A percentile compares a stretch with the other conserved stretches of the same genome.
These are phyloP conservation scores for Clunio marinus DNA, from an alignment of 2,888 invertebrate genomes.

Conservation along the genomic window DNA sequence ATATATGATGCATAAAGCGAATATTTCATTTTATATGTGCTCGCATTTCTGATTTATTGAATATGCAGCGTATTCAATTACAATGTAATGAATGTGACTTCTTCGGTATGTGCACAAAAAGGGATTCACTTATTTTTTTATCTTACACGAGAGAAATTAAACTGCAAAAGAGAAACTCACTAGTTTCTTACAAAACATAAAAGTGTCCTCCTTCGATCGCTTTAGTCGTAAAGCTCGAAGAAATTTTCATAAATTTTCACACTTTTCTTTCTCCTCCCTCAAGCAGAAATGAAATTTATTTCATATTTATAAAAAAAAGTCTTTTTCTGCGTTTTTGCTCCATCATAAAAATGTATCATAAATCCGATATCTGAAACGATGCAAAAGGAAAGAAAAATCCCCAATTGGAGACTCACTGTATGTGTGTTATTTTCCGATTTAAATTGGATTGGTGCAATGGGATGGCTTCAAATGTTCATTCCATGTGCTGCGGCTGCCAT, in stretches of 20 bases:
- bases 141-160: slow-evolving; percentile 7
- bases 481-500: slow-evolving; percentile 1
- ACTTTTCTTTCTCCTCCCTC: slow-evolving; percentile 13
- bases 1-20: slow-evolving; percentile 30
- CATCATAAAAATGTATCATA: slow-evolving; percentile 35
- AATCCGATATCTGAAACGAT: slow-evolving; percentile 24
- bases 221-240: background rate
- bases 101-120: background rate
- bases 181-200: background rate
- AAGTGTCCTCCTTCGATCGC: slow-evolving; percentile 8
- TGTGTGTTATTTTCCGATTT: slow-evolving; percentile 31
- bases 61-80: slow-evolving; percentile 38
- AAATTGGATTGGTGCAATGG: slow-evolving; percentile 36
- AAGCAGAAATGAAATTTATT: slow-evolving; percentile 32
- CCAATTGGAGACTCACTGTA: slow-evolving; percentile 27
- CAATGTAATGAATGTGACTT: slow-evolving; percentile 38
- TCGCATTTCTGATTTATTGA: slow-evolving; percentile 39
- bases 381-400: slow-evolving; percentile 35
- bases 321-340: slow-evolving; percentile 19
- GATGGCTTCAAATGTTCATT: slow-evolving; percentile 3
- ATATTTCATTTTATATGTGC: slow-evolving; percentile 37
- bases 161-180: slow-evolving; percentile 7
- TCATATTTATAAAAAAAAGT: slow-evolving; percentile 8
- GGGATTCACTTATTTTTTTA: background rate
- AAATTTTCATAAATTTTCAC: slow-evolving; percentile 34